phyloP scores from a whole-genome alignment of 2,888 invertebrate genomes.

The Teleogryllus oceanicus region DNA sequence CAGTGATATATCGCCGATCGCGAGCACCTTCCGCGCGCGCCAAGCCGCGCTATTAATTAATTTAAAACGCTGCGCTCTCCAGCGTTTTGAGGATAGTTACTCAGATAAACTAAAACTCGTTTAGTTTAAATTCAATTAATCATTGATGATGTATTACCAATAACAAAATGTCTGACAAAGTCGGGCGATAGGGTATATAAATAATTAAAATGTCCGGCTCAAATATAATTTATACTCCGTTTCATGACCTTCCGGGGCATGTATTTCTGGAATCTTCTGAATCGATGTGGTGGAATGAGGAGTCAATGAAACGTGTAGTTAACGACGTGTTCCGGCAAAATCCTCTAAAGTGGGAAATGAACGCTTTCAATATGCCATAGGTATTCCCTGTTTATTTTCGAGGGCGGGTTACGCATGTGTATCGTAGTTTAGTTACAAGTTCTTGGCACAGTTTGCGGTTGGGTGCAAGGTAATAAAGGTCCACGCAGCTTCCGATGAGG shows the following conservation, averaged over 20 bases:
- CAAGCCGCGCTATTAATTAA: conserved; percentile 7
- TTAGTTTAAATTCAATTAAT: conserved; percentile 18
- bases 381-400: neutral
- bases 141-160: conserved; percentile 18
- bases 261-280: neutral
- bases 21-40: neutral
- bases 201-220: conserved; percentile 1
- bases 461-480: too few relatives aligned
- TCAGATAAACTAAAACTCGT: conserved; percentile 9
- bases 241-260: neutral
- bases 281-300: neutral
- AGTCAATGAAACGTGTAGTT: neutral
- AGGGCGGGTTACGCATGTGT: too few relatives aligned
- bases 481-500: too few relatives aligned
- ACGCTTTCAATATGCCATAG: neutral
- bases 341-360: neutral
- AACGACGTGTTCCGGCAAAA: neutral
- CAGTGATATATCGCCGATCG: conserved; percentile 18
- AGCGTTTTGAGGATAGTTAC: neutral
- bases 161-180: conserved; percentile 10
- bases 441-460: too few relatives aligned
- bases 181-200: neutral
- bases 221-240: neutral
- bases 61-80: conserved; percentile 5
- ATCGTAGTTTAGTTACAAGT: too few relatives aligned